Evolutionary conservation across 2,113 vertebrate species (phyloP).

Genomic region (Elaphurus davidianus): DNA sequence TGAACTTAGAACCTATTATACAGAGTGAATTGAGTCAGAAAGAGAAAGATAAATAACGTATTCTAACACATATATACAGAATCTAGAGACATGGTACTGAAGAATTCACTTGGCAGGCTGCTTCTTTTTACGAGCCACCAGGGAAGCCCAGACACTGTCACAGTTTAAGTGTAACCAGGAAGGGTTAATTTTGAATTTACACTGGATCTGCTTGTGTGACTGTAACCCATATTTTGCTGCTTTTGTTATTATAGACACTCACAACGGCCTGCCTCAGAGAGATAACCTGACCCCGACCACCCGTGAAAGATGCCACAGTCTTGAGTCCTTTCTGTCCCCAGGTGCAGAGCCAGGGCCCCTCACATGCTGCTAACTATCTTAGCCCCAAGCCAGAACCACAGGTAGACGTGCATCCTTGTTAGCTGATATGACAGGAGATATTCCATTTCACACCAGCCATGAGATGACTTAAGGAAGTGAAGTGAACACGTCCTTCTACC

Average conservation of each 20-base stretch:
- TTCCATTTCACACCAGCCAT: not conserved
- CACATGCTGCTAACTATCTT: accelerated
- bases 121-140: not conserved
- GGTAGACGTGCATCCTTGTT: not conserved
- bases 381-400: not conserved
- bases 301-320: accelerated
- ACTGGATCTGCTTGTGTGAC: not conserved
- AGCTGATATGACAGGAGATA: accelerated
- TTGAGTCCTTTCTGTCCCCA: not conserved
- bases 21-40: not conserved
- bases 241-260: accelerated
- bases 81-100: not conserved
- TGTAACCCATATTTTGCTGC: not conserved
- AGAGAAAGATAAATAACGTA: not conserved
- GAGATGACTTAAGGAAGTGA: not conserved
- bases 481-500: accelerated
- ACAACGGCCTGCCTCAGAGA: not conserved
- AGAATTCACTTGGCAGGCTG: not conserved
- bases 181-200: not conserved
- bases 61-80: not conserved
- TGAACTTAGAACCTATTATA: not conserved
- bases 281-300: accelerated
- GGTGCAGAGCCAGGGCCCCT: not conserved
- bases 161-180: not conserved
- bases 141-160: not conserved